Conservation (phyloP, 1,140 invertebrate species). For the Leptinotarsa texana region DNA sequence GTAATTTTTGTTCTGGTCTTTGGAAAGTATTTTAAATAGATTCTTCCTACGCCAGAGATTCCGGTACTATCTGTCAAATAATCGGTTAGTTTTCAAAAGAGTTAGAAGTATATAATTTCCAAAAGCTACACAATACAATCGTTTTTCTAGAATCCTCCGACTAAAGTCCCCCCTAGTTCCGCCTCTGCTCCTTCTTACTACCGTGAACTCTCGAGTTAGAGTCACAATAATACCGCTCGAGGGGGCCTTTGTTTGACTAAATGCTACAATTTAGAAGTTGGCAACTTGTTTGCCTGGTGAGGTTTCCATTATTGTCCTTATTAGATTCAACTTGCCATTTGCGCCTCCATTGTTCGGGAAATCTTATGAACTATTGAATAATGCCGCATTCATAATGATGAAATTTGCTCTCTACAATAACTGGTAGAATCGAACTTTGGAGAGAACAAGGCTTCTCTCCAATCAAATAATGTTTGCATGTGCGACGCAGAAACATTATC, state of each 20-base stretch:
- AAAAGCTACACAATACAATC: background rate
- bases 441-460: constrained; percentile 15
- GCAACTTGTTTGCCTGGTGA: constrained; percentile 53
- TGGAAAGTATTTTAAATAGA: no score
- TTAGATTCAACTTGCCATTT: constrained; percentile 54
- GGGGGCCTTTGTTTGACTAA: constrained; percentile 55
- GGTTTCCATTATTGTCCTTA: constrained; percentile 54
- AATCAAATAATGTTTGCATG: background rate
- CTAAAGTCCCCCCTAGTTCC: constrained; percentile 11
- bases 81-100: no score
- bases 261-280: constrained; percentile 56
- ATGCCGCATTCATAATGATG: constrained; percentile 42
- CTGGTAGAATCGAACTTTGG: constrained; percentile 8
- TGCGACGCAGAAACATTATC: background rate
- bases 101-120: no score
- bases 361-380: constrained; percentile 53
- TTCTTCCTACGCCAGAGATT: no score
- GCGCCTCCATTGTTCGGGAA: constrained; percentile 47
- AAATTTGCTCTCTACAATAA: constrained; percentile 34
- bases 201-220: constrained; percentile 38
- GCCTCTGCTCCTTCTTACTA: constrained; percentile 22
- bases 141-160: background rate
- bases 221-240: constrained; percentile 51
- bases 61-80: no score
- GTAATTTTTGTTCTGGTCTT: no score